These are phyloP conservation scores for Aspiorhynchus laticeps DNA, from an alignment of 2,113 vertebrate genomes.

Conservation along the genomic window DNA sequence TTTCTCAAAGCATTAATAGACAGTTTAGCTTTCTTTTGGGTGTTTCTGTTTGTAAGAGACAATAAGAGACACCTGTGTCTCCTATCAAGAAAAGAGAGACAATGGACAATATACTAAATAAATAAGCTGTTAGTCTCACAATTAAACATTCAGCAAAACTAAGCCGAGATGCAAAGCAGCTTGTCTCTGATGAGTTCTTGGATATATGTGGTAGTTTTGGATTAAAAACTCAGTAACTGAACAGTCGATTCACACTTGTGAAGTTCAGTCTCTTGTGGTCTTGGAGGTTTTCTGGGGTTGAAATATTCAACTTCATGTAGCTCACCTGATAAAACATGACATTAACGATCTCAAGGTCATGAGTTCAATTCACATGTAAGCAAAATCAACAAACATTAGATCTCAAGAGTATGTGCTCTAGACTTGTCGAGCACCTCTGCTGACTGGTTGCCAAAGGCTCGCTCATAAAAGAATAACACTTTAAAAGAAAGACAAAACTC, in stretches of 20 bases:
- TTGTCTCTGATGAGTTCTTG: neutral
- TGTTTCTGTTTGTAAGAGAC: neutral
- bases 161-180: neutral
- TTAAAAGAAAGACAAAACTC: too few species aligned
- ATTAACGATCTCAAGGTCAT: neutral
- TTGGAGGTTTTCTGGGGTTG: neutral
- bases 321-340: neutral
- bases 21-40: neutral
- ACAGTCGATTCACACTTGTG: neutral
- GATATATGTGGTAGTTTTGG: neutral
- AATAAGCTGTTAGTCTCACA: neutral
- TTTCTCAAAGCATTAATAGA: neutral
- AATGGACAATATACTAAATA: neutral
- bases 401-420: neutral
- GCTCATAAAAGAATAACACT: too few species aligned
- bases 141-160: neutral
- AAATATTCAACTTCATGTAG: neutral
- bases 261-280: neutral
- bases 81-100: neutral
- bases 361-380: neutral
- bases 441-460: too few species aligned
- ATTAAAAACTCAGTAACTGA: neutral
- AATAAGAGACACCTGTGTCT: neutral
- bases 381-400: neutral
- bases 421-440: too few species aligned